Conservation (phyloP, 2,113 vertebrate genomes). For the Cochlearius cochlearius region DNA sequence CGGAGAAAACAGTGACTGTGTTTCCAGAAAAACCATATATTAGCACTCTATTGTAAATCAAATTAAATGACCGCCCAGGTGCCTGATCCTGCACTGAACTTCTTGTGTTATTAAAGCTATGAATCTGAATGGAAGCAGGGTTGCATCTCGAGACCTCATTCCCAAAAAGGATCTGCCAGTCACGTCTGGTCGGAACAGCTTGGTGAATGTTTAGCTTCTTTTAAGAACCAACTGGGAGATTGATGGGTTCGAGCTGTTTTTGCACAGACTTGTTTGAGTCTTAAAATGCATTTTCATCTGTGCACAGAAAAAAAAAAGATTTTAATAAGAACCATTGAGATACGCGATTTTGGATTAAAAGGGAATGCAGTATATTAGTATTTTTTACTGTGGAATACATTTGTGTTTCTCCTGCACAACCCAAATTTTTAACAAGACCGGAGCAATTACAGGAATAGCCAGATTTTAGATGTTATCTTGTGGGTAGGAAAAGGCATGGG, state of each 20-base stretch:
- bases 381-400: neutral
- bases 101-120: neutral
- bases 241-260: neutral
- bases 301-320: neutral
- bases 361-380: neutral
- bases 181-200: slow-evolving; percentile 2
- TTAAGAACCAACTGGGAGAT: slow-evolving; percentile 14
- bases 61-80: neutral
- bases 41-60: neutral
- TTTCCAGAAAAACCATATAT: neutral
- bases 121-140: neutral
- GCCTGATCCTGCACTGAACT: neutral
- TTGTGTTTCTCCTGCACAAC: neutral
- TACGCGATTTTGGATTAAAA: neutral
- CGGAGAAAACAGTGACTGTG: neutral
- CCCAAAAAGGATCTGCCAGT: slow-evolving; percentile 13
- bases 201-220: slow-evolving; percentile 34
- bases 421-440: neutral
- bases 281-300: slow-evolving; percentile 33
- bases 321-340: slow-evolving; percentile 6
- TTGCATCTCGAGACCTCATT: neutral
- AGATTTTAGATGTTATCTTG: neutral
- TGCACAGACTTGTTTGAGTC: slow-evolving; percentile 9
- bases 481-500: neutral
- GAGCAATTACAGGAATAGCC: slow-evolving; percentile 11